A percentile compares a stretch with the other conserved stretches of the same genome.
phyloP scores from a whole-genome alignment of 2,797 vertebrate species.

The Cichlasoma orientale region DNA sequence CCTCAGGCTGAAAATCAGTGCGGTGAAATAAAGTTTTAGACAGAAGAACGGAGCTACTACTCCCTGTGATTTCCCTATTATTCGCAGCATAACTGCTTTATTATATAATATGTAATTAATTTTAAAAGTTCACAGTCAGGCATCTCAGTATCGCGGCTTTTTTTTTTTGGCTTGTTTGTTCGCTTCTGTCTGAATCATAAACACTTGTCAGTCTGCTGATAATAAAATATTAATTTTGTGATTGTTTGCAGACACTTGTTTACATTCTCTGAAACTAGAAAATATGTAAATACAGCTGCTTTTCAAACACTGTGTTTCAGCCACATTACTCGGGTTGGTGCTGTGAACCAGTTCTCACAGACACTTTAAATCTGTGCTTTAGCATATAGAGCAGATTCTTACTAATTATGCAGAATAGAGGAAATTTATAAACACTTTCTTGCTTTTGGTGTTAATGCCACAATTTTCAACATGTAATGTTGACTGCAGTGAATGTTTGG shows the following conservation, averaged over 20 bases:
- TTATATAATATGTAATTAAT: conserved; percentile 3
- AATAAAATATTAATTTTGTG: neutral
- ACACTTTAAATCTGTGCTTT: conserved; percentile 15
- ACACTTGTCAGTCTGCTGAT: conserved; percentile 15
- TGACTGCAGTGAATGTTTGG: conserved; percentile 20
- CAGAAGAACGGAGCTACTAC: neutral
- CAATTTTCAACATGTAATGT: conserved; percentile 28
- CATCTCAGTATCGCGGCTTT: neutral
- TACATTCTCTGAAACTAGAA: neutral
- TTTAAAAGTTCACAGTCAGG: neutral
- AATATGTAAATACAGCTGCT: neutral
- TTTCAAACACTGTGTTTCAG: conserved; percentile 7
- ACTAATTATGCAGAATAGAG: neutral
- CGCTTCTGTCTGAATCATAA: conserved; percentile 1
- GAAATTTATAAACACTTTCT: conserved; percentile 1
- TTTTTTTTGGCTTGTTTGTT: neutral
- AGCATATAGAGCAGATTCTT: neutral
- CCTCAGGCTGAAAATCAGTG: neutral
- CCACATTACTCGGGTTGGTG: neutral
- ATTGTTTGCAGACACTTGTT: conserved; percentile 13
- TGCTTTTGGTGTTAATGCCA: conserved; percentile 1
- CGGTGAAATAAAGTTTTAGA: neutral
- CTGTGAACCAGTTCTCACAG: conserved; percentile 9
- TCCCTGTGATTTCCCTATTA: neutral
- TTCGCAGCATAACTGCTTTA: conserved; percentile 7